Conservation (phyloP, 2,888 invertebrate genomes). For the Microctonus hyperodae region DNA sequence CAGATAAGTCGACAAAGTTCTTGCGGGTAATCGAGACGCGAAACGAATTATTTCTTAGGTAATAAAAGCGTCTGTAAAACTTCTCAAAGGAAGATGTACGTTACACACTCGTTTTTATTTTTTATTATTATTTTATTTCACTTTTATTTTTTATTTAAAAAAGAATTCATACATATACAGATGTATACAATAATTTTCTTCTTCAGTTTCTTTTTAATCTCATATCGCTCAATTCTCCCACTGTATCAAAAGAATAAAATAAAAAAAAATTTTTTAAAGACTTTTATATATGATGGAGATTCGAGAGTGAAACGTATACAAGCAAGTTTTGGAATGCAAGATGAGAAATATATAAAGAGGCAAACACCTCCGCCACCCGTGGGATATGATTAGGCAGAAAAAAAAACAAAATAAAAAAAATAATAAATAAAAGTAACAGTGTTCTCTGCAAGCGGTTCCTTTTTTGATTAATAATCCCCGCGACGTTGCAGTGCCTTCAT, state of each 20-base stretch:
- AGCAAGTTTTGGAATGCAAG: conserved; percentile 27
- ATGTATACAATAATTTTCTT: background rate
- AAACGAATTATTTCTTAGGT: conserved; percentile 28
- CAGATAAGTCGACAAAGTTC: conserved; percentile 34
- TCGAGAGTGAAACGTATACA: background rate
- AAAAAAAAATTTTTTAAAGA: too few relatives aligned
- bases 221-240: background rate
- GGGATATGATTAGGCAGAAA: conserved; percentile 27
- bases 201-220: background rate
- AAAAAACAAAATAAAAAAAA: conserved; percentile 10
- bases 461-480: conserved; percentile 23
- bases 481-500: conserved; percentile 4
- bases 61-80: conserved; percentile 25
- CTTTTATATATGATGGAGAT: too few relatives aligned
- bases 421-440: background rate
- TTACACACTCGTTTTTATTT: background rate
- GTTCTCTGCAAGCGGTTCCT: conserved; percentile 13
- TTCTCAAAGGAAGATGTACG: conserved; percentile 1
- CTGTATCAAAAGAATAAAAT: conserved; percentile 20
- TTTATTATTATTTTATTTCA: conserved; percentile 12
- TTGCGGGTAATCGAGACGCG: conserved; percentile 26
- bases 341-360: conserved; percentile 19
- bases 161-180: background rate
- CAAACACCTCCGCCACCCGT: conserved; percentile 25
- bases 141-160: conserved; percentile 3